Conservation (phyloP, 2,797 vertebrate species). For the Tachyglossus aculeatus region DNA sequence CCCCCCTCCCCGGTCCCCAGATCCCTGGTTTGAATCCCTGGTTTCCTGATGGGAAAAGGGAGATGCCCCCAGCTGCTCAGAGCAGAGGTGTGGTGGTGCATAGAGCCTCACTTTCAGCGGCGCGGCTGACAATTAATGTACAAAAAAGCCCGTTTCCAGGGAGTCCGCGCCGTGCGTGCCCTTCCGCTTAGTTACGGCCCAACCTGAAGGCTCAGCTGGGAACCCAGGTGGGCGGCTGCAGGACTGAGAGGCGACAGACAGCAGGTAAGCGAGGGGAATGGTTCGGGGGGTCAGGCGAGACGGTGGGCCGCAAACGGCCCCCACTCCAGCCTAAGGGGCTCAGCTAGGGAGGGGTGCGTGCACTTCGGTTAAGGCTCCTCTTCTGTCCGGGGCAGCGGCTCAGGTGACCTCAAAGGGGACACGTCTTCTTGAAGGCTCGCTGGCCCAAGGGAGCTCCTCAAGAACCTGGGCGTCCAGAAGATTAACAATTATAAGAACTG, state of each 20-base stretch:
- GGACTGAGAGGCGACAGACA: slow-evolving; percentile 16
- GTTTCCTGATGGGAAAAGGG: slow-evolving; percentile 4
- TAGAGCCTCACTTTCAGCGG: slow-evolving; percentile 16
- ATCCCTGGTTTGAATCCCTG: slow-evolving; percentile 4
- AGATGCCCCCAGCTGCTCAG: background rate
- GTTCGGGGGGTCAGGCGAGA: background rate
- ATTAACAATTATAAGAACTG: too few species aligned
- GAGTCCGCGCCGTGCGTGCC: slow-evolving; percentile 2
- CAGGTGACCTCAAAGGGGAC: background rate
- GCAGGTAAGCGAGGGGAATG: slow-evolving; percentile 61
- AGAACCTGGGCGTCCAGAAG: too few species aligned
- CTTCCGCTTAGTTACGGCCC: slow-evolving; percentile 25
- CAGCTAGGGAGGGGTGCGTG: background rate
- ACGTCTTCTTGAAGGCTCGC: background rate
- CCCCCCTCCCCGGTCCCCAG: slow-evolving; percentile 7
- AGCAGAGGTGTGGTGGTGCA: background rate
- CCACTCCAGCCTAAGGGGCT: background rate
- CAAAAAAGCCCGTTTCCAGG: background rate
- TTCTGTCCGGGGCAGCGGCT: background rate
- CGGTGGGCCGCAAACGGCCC: background rate
- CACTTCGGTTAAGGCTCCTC: background rate
- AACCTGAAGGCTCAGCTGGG: slow-evolving; percentile 18
- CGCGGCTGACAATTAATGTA: slow-evolving; percentile 16
- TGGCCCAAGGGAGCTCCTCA: too few species aligned
- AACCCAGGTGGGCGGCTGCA: slow-evolving; percentile 40